These are phyloP conservation scores for Botrylloides violaceus DNA, from an alignment of 23 tunicate species.

Conservation along the genomic window DNA sequence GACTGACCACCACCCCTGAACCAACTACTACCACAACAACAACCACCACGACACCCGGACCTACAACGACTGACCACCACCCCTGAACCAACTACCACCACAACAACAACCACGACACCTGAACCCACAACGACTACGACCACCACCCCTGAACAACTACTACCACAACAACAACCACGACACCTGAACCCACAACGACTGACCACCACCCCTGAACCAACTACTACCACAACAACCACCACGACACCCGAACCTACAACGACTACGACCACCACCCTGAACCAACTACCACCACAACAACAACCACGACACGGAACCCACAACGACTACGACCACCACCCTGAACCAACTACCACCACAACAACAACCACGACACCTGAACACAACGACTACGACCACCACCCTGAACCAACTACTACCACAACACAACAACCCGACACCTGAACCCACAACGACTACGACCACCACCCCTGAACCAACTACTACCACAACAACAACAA, in stretches of 20 bases:
- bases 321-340: slow-evolving; percentile 28
- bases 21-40: slow-evolving; percentile 30
- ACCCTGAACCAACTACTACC: slow-evolving; percentile 33
- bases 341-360: slow-evolving; percentile 12
- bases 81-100: slow-evolving; percentile 33
- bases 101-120: slow-evolving; percentile 10
- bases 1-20: slow-evolving; percentile 25
- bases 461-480: slow-evolving; percentile 31
- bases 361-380: neutral
- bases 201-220: no score
- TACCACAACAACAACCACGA: slow-evolving; percentile 25
- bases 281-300: slow-evolving; percentile 27
- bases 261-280: slow-evolving; percentile 13
- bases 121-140: slow-evolving; percentile 47
- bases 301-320: slow-evolving; percentile 7
- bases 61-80: slow-evolving; percentile 28
- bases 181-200: slow-evolving; percentile 30
- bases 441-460: slow-evolving; percentile 1
- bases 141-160: slow-evolving; percentile 22
- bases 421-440: slow-evolving; percentile 19
- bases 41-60: slow-evolving; percentile 40
- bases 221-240: slow-evolving; percentile 17
- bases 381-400: slow-evolving; percentile 22
- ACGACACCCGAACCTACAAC: neutral
- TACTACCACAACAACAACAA: slow-evolving; percentile 23